phyloP scores from a whole-genome alignment of 30 jellyfish, hydroid and myxozoan species.

The Mastigias papua region DNA sequence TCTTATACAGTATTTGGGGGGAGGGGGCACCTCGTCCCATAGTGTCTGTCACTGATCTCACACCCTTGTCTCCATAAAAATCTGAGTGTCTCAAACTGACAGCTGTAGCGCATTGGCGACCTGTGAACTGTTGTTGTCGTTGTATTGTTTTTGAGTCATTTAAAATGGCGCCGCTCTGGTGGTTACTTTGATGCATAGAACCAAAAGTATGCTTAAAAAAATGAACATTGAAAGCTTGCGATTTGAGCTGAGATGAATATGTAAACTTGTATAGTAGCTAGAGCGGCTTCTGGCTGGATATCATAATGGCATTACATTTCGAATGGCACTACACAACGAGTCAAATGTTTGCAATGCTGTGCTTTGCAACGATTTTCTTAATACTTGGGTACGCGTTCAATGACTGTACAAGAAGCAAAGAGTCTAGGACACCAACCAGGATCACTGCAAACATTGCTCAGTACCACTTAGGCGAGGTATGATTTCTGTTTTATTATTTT shows the following conservation, averaged over 20 bases:
- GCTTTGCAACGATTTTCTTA: conserved; percentile 40
- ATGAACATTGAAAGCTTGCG: too few relatives aligned
- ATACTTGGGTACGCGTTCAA: conserved; percentile 38
- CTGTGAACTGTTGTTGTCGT: neutral
- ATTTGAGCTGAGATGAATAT: too few relatives aligned
- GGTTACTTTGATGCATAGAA: too few relatives aligned
- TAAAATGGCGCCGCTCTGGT: neutral
- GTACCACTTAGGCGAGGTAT: conserved; percentile 64
- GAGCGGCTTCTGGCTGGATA: neutral
- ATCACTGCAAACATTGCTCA: conserved; percentile 58
- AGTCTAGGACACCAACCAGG: conserved; percentile 1
- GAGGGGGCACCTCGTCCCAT: too few relatives aligned
- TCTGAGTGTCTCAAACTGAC: too few relatives aligned
- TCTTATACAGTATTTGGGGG: too few relatives aligned
- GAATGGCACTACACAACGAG: conserved; percentile 46
- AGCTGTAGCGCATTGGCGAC: too few relatives aligned
- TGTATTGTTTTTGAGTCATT: too few relatives aligned
- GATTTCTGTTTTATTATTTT: neutral
- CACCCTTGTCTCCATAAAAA: too few relatives aligned
- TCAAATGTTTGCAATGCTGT: conserved; percentile 51
- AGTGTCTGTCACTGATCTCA: too few relatives aligned
- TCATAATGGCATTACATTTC: conserved; percentile 20
- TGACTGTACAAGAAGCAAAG: conserved; percentile 5
- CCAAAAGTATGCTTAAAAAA: too few relatives aligned
- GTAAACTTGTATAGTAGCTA: too few relatives aligned